These are phyloP conservation scores for Syngnathus acus DNA, from an alignment of 2,797 vertebrate genomes.

Conservation along the genomic window DNA sequence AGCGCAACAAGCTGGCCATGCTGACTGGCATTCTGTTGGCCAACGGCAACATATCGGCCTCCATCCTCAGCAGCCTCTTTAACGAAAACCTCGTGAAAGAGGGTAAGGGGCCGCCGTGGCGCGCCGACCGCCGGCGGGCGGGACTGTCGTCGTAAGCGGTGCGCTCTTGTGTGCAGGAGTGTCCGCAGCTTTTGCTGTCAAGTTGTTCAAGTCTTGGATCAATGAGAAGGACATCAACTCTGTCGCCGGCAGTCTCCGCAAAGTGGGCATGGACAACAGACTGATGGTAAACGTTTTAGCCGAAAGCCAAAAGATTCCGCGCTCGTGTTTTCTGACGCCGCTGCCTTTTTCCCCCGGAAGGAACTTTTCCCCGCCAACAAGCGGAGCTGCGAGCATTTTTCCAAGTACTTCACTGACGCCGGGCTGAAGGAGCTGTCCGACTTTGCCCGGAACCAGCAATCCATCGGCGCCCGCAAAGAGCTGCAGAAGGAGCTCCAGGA, in stretches of 20 bases:
- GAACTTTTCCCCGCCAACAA: slow-evolving; percentile 97
- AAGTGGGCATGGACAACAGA: slow-evolving; percentile 95
- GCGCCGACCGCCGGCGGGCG: too few relatives aligned
- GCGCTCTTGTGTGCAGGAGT: slow-evolving; percentile 68
- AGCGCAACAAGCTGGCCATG: slow-evolving; percentile 97
- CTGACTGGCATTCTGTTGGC: slow-evolving; percentile 91
- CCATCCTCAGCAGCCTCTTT: slow-evolving; percentile 91
- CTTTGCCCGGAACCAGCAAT: slow-evolving; percentile 92
- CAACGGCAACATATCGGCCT: slow-evolving; percentile 88
- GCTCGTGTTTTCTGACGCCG: not conserved
- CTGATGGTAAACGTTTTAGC: slow-evolving; percentile 74
- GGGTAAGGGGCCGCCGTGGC: slow-evolving; percentile 61
- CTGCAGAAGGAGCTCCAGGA: slow-evolving; percentile 94
- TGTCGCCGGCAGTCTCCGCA: slow-evolving; percentile 86
- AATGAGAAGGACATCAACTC: slow-evolving; percentile 95
- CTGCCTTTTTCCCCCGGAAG: slow-evolving; percentile 27
- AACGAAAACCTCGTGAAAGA: slow-evolving; percentile 97
- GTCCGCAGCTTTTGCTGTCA: slow-evolving; percentile 93
- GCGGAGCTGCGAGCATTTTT: slow-evolving; percentile 92
- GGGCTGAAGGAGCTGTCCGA: slow-evolving; percentile 92
- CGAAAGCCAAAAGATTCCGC: too few relatives aligned
- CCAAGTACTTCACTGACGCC: slow-evolving; percentile 94
- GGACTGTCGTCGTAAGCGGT: not conserved
- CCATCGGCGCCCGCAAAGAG: slow-evolving; percentile 89
- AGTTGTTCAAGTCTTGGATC: slow-evolving; percentile 96